Evolutionary conservation across 2,888 invertebrate species (phyloP), one percentile per base, ranked within the genome.

Genomic region (Mechanitis messenoides): DNA sequence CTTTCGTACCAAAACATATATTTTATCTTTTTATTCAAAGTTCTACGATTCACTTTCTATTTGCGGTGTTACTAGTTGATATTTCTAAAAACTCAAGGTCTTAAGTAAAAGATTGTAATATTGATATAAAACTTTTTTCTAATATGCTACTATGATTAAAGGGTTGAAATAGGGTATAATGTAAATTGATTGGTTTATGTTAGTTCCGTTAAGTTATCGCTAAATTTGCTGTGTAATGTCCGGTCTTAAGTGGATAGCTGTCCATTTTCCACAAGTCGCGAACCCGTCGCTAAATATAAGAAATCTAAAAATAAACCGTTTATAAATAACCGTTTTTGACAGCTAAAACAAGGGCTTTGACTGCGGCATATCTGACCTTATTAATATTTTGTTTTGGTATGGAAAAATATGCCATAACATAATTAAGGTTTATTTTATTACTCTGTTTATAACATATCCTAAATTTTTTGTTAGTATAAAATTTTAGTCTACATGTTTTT

Each of bases 171-270:
- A 20, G 20, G 20, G 20, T 20, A 20, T 20, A 20, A 20, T 20
- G 20, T 20, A 70, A 79, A 79, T 80, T 81, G 81, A 77, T 69
- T 60, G 71, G 62, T 53, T 66, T 66, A 65, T 63, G 69, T 70
- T 66, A 9, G 67, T 47, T 38, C 59, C 47, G 53, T 60, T 58
- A 61, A 55, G 50, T 55, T 45, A 56, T 60, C 42, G 64, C 59
- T 64, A 2, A 64, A 68, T 80, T 78, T 63, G 88, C 84, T 79
- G 79, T 77, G 72, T 87, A 85, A 88, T 73, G 72, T 88, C 88
- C 88, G 86, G 74, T 67, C 69, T 70, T 81, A 86, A 88, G 86
- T 86, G 85, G 86, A 83, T 84, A 79, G 81, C 72, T 67, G 75
- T 71, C 71, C 69, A 62, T 70, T 74, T 74, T 73, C 72, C 63